These are phyloP conservation scores for Trididemnum clinides DNA, from an alignment of 23 tunicate genomes.

Conservation along the genomic window DNA sequence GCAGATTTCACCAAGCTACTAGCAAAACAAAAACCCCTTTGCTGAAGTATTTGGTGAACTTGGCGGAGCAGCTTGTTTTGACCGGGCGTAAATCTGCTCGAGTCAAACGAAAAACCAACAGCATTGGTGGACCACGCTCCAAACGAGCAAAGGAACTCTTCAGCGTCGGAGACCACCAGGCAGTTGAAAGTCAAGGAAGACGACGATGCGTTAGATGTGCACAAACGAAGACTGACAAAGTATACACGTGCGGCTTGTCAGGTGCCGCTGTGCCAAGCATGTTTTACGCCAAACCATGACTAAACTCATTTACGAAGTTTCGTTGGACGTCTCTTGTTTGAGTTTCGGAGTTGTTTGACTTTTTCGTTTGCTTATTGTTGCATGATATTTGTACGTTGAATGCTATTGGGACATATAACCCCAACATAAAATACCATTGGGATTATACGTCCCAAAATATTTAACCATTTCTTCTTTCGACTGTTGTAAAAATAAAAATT, in stretches of 20 bases:
- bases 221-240: slow-evolving; percentile 15
- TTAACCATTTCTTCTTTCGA: background rate
- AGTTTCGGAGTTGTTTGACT: too few relatives aligned
- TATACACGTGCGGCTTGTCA: slow-evolving; percentile 15
- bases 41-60: slow-evolving; percentile 16
- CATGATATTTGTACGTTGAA: too few relatives aligned
- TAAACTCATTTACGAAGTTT: background rate
- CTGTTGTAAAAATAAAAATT: background rate
- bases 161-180: slow-evolving; percentile 17
- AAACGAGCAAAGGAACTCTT: slow-evolving; percentile 2
- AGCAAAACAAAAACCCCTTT: slow-evolving; percentile 1
- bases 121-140: too few relatives aligned
- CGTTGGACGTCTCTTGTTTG: too few relatives aligned
- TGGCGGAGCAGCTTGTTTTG: slow-evolving; percentile 33
- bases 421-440: slow-evolving; percentile 20
- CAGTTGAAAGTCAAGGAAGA: slow-evolving; percentile 14
- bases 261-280: slow-evolving; percentile 20
- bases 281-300: slow-evolving; percentile 9
- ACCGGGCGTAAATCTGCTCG: slow-evolving; percentile 25
- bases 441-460: slow-evolving; percentile 24
- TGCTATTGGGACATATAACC: too few relatives aligned
- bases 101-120: slow-evolving; percentile 3
- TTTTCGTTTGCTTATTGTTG: too few relatives aligned
- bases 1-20: background rate
- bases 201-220: slow-evolving; percentile 31